Base-by-base conservation (phyloP, 2,113 vertebrate genomes). In the Phylloscopus trochilus region DNA sequence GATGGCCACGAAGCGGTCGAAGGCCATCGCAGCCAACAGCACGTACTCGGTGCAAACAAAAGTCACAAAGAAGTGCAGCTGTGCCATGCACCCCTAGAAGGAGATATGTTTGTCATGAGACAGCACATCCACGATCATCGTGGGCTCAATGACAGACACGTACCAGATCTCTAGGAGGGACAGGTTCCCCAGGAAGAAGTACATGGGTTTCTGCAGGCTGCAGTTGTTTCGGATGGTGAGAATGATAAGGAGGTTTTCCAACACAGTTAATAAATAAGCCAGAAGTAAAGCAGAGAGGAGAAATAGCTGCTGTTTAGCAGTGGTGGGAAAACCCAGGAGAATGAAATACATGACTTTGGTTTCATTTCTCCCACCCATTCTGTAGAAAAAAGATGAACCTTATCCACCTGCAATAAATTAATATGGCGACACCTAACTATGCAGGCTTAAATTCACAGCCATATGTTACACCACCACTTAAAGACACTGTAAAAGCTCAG, bases 51-150 rank as follows among this genome's bases (percentile, higher is more conserved):
- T 97, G 11, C 98, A 98, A 37, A 98, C 76, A 33, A 97, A 97
- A 16, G 96, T 97, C 39, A 98, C 97, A 37, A 98, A 98, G 89
- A 98, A 97, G 82, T 98, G 97, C n/a, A 98, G 26, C 44, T 98
- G 97, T 22, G 95, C 70, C 96, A 97, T 87, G 85, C 97, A 98
- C 2, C 93, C 97, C 49, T 95, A 92, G 49, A 98, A 94, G 1
- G 97, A 97, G 49, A 98, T 97, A 3, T 9, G 83, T 51, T 97
- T 97, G 67, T 97, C 85, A 3, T 30, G 70, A 28, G 78, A 97
- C 22, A 97, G 83, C 39, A 96, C 82, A 88, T 96, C 97, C 7
- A 4, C 11, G 26, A 97, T 74, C 97, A 98, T 97, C 87, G 97
- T 97, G 60, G 97, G 97, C 51, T 96, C 96, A 81, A 96, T 97